A percentile compares a stretch with the other conserved stretches of the same genome.
phyloP scores from a whole-genome alignment of 2,888 invertebrate species.

The Colostygia pectinataria region DNA sequence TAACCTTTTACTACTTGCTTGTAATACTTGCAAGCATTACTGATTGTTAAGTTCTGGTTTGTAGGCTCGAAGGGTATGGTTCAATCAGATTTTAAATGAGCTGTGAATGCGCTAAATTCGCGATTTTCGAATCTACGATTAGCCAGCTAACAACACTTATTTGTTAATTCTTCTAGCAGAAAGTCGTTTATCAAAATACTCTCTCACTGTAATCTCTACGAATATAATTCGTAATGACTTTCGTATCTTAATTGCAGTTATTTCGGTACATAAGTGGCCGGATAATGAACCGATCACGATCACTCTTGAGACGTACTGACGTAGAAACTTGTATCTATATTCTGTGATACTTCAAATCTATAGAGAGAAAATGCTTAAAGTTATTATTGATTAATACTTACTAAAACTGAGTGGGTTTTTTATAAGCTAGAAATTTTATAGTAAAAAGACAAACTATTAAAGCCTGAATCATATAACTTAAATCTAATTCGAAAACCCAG shows the following conservation, averaged over 20 bases:
- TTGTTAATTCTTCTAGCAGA: conserved; percentile 1
- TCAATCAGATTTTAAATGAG: no score
- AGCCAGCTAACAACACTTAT: not conserved
- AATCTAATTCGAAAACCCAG: no score
- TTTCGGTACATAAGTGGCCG: conserved; percentile 65
- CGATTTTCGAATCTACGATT: no score
- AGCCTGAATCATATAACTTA: no score
- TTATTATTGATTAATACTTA: not conserved
- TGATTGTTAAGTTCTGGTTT: no score
- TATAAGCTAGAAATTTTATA: no score
- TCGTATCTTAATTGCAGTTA: conserved; percentile 58
- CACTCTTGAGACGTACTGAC: conserved; percentile 48
- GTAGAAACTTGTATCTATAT: conserved; percentile 26
- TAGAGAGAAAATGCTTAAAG: not conserved
- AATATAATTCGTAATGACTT: conserved; percentile 50
- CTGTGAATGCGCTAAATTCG: no score
- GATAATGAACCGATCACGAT: conserved; percentile 52
- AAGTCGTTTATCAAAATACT: conserved; percentile 6
- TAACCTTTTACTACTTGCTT: no score
- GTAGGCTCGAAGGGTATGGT: no score
- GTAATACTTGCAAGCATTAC: no score
- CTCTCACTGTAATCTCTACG: conserved; percentile 39
- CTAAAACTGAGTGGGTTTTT: no score
- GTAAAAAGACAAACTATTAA: no score
- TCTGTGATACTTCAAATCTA: conserved; percentile 1